Base-by-base conservation (phyloP, 2,888 invertebrate genomes). In the Mycalesis mineus region DNA sequence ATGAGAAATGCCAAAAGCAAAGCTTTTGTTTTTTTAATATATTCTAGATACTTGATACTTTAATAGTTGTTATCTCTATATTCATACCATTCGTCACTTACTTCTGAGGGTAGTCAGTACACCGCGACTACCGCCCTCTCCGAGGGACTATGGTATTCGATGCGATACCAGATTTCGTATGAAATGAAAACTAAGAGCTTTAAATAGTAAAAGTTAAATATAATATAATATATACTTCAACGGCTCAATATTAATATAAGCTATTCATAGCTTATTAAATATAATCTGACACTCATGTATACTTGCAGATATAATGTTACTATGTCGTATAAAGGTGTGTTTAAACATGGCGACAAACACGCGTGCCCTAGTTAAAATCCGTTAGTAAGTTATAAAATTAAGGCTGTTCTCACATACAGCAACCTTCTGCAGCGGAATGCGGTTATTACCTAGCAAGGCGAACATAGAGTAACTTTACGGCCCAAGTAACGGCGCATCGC, bases 151-250 rank as follows among this genome's bases (percentile, higher is more conserved):
- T 64, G 83, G 78, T 82, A 81, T 82, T 82, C 75, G 71, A 77
- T 79, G 86, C 84, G 85, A 75, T 76, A 72, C 68, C 79, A 81
- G 75, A 73, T 75, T 77, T 87, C 82, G 86, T 80, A 78, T 80
- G 65, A 78, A 61, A 85, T 81, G 84, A 88, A 85, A 87, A 84
- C 84, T 90, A 89, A 90, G 90, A 90, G 90, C 90, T 90, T 90
- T 90, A 90, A 90, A 88, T 90, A 90, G 89, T 81, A 78, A 87
- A 87, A 77, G 71, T 73, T 82, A 80, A 84, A 82, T 84, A 82
- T 83, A 80, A 82, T 82, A 81, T 84, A 80, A 76, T 80, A 84
- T 83, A 84, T 81, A 88, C 82, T 88, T 87, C 85, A 82, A 82
- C 79, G 80, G 88, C 88, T 89, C 88, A 88, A 87, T 83, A 82